These are phyloP conservation scores for Chironex yamaguchii DNA, from an alignment of 30 jellyfish, hydroid and myxozoan species.

Conservation along the genomic window DNA sequence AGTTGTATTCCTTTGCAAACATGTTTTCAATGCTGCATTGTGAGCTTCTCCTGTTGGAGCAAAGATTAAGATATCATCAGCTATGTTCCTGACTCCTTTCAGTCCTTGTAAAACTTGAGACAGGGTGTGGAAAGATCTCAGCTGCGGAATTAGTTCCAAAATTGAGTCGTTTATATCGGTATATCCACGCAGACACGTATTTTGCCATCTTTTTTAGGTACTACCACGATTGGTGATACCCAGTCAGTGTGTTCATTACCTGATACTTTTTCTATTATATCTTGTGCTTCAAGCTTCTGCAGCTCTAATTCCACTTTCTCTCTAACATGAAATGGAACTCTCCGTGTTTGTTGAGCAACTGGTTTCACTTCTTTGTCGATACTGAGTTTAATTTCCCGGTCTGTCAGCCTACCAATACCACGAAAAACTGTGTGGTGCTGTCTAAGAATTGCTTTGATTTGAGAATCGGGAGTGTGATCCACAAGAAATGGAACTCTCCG, in stretches of 20 bases:
- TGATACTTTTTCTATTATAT: slow-evolving; percentile 51
- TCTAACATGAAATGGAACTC: slow-evolving; percentile 15
- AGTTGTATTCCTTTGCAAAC: not conserved
- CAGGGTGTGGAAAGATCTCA: slow-evolving; percentile 39
- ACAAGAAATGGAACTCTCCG: slow-evolving; percentile 10
- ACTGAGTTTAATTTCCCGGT: slow-evolving; percentile 9
- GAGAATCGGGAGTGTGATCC: slow-evolving; percentile 8
- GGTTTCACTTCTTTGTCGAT: slow-evolving; percentile 28
- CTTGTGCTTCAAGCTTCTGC: slow-evolving; percentile 28
- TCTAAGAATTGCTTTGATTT: slow-evolving; percentile 10
- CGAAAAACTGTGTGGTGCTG: not conserved
- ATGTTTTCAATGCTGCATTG: not conserved
- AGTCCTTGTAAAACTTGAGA: slow-evolving; percentile 32
- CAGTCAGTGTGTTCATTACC: slow-evolving; percentile 2
- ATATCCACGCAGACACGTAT: not conserved
- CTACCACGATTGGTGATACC: slow-evolving; percentile 7
- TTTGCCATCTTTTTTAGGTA: slow-evolving; percentile 56
- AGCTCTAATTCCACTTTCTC: slow-evolving; percentile 50
- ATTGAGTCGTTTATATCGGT: slow-evolving; percentile 20
- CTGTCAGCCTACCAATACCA: slow-evolving; percentile 47
- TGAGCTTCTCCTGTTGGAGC: not conserved
- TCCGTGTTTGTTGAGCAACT: slow-evolving; percentile 52
- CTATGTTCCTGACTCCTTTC: slow-evolving; percentile 32
- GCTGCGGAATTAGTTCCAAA: slow-evolving; percentile 58
- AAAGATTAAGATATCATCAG: not conserved